Conservation (phyloP, 1,140 invertebrate species). For the Helicoverpa armigera region DNA sequence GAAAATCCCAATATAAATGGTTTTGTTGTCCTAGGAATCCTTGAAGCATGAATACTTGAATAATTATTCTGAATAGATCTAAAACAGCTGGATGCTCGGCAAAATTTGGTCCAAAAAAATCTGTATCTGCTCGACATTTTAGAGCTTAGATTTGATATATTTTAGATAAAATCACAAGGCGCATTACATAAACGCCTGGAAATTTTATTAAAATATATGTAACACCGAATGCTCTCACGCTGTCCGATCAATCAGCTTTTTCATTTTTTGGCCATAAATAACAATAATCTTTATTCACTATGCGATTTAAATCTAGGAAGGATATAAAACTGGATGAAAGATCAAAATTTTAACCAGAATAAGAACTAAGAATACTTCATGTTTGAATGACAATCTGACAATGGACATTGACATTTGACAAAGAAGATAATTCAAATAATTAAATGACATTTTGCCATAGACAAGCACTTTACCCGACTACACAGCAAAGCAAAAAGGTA, state of each 20-base stretch:
- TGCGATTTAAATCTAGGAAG: too few relatives aligned
- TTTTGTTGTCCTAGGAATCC: constrained; percentile 19
- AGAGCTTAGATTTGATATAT: not conserved
- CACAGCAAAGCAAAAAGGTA: too few relatives aligned
- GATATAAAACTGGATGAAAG: too few relatives aligned
- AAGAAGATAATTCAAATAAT: too few relatives aligned
- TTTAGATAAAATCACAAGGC: not conserved
- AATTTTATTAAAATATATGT: not conserved
- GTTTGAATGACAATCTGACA: too few relatives aligned
- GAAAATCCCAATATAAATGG: constrained; percentile 77
- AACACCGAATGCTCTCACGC: too few relatives aligned
- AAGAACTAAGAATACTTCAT: too few relatives aligned
- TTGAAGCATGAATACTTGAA: constrained; percentile 11
- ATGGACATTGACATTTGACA: too few relatives aligned
- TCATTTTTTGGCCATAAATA: not conserved
- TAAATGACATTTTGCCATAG: too few relatives aligned
- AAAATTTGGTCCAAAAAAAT: not conserved
- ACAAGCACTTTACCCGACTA: too few relatives aligned
- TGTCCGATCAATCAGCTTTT: not conserved
- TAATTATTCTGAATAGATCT: constrained; percentile 32
- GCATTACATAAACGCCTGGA: constrained; percentile 23
- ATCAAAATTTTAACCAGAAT: too few relatives aligned
- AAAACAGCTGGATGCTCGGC: not conserved
- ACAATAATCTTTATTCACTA: too few relatives aligned
- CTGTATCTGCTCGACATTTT: constrained; percentile 1